Percentiles rank a stretch among this genome's conserved stretches.
Evolutionary conservation across 2,888 invertebrate genomes (phyloP).

Genomic region (Himalopsyche japonica): DNA sequence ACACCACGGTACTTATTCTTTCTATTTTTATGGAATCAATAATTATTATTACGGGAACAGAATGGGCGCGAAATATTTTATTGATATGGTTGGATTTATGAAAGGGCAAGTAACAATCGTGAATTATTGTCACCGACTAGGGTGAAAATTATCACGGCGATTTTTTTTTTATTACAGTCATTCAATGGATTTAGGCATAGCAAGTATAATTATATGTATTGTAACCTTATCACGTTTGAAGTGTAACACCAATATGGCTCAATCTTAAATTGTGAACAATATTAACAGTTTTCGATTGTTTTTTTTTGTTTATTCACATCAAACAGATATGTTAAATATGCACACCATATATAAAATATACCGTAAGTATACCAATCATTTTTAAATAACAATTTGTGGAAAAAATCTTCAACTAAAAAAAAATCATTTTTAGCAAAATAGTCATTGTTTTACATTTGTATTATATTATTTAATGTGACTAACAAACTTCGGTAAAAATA

Average conservation of each 20-base stretch:
- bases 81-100: conserved; percentile 34
- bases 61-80: conserved; percentile 35
- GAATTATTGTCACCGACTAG: conserved; percentile 24
- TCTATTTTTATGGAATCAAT: conserved; percentile 40
- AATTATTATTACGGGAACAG: conserved; percentile 17
- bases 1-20: conserved; percentile 17
- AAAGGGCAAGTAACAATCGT: conserved; percentile 26
- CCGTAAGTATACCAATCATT: no score
- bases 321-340: no score
- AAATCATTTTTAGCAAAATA: no score
- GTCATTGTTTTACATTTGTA: no score
- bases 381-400: no score
- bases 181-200: neutral
- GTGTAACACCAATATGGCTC: neutral
- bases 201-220: neutral
- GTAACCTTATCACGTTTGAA: neutral
- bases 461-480: no score
- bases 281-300: no score
- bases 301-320: no score
- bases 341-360: no score
- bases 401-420: no score
- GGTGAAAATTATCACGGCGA: neutral
- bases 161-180: neutral
- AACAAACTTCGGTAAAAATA: no score
- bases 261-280: neutral